Evolutionary conservation across 2,113 vertebrate species (phyloP).

Genomic region (Misgurnus mizolepis): DNA sequence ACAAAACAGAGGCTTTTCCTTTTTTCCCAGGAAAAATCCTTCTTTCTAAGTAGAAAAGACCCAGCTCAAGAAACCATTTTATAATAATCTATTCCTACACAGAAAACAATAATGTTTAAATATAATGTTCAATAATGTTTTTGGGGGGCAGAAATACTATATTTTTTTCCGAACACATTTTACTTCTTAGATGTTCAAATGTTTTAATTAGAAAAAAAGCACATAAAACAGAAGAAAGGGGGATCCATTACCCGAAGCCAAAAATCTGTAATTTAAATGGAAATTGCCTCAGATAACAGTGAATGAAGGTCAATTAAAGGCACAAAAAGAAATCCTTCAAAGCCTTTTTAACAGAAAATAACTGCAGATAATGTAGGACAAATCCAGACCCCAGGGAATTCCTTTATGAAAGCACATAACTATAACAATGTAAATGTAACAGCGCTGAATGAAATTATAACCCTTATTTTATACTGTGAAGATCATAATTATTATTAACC

Average conservation of each 20-base stretch:
- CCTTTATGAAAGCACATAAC: slow-evolving; percentile 24
- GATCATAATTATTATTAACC: slow-evolving; percentile 12
- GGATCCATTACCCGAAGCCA: slow-evolving; percentile 36
- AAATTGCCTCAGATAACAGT: slow-evolving; percentile 47
- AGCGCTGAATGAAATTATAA: neutral
- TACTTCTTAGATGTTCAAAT: neutral
- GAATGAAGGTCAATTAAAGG: slow-evolving; percentile 45
- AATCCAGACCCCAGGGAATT: slow-evolving; percentile 2
- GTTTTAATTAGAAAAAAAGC: neutral
- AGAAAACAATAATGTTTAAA: neutral
- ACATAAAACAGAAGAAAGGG: neutral
- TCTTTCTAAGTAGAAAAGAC: neutral
- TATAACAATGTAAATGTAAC: neutral
- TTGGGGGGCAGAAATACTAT: neutral
- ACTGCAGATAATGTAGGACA: slow-evolving; percentile 17
- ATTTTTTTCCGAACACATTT: neutral
- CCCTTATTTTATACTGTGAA: neutral
- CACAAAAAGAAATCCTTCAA: slow-evolving; percentile 39
- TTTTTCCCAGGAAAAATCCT: neutral
- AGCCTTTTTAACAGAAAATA: slow-evolving; percentile 33
- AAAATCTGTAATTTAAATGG: slow-evolving; percentile 38
- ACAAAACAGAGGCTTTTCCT: slow-evolving; percentile 8
- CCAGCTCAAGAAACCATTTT: neutral
- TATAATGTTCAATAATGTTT: neutral
- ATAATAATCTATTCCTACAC: neutral